A percentile compares a stretch with the other conserved stretches of the same genome.
phyloP scores from a whole-genome alignment of 2,113 vertebrate species.

The Triplophysa siluroides region DNA sequence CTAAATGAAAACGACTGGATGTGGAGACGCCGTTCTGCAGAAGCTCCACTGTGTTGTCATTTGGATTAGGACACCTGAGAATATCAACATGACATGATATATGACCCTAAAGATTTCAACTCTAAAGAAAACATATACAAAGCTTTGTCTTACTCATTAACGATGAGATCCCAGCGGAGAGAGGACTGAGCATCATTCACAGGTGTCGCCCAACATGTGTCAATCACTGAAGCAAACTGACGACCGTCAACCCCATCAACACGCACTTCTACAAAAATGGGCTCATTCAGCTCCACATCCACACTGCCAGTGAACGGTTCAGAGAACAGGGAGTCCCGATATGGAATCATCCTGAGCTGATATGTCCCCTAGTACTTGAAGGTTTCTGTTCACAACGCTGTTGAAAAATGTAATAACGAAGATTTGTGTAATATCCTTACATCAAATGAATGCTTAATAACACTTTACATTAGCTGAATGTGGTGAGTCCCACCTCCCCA shows the following conservation, averaged over 20 bases:
- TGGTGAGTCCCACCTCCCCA: constrained; percentile 22
- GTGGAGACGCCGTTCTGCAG: constrained; percentile 64
- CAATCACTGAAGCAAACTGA: constrained; percentile 62
- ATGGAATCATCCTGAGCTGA: constrained; percentile 61
- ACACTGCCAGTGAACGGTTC: constrained; percentile 37
- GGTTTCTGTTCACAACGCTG: constrained; percentile 59
- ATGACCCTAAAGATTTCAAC: neutral
- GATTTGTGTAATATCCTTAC: too few species aligned
- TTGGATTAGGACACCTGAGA: constrained; percentile 66
- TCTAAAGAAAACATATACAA: neutral
- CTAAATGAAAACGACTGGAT: constrained; percentile 65
- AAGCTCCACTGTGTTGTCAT: constrained; percentile 61
- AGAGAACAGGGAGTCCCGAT: constrained; percentile 56
- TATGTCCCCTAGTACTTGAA: constrained; percentile 61
- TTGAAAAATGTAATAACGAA: neutral
- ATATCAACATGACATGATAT: neutral
- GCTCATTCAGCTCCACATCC: constrained; percentile 50
- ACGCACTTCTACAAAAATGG: constrained; percentile 60
- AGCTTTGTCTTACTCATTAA: constrained; percentile 49
- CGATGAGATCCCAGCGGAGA: constrained; percentile 67
- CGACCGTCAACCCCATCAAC: constrained; percentile 59
- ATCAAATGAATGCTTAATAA: too few species aligned
- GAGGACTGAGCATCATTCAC: constrained; percentile 42
- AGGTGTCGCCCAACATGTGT: constrained; percentile 71
- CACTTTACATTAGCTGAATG: neutral